Evolutionary conservation across 92 coral and sea anemone genomes (phyloP).

Genomic region (Epizoanthus illoricatus): DNA sequence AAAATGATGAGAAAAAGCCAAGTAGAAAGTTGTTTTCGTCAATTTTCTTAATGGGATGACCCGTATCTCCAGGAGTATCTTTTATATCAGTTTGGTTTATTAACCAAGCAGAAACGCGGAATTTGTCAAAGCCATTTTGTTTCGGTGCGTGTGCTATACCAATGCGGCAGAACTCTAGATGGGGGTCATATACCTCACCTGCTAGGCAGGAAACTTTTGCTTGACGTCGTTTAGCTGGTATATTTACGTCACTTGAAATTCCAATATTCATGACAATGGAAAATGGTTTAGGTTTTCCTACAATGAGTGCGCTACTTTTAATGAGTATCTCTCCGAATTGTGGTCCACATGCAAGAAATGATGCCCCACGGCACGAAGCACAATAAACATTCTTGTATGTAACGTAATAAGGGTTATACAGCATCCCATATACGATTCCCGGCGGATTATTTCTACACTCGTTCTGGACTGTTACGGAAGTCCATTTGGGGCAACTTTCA

Average conservation of each 20-base stretch:
- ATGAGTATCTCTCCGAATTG: background rate
- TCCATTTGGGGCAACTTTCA: background rate
- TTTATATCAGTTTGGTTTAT: background rate
- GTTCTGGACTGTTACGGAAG: background rate
- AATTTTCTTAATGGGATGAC: background rate
- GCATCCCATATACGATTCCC: background rate
- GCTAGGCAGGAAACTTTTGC: background rate
- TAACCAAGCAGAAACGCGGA: background rate
- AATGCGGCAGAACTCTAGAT: background rate
- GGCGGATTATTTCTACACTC: background rate
- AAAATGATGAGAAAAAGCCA: background rate
- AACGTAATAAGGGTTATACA: background rate
- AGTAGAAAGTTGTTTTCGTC: background rate
- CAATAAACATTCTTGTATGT: background rate
- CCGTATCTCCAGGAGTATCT: background rate
- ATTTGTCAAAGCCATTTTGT: background rate
- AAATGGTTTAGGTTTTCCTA: slow-evolving; percentile 2
- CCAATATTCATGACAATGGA: background rate
- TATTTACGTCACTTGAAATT: background rate
- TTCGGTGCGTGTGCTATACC: background rate
- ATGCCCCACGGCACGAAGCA: background rate
- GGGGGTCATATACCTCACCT: background rate
- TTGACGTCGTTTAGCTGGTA: background rate
- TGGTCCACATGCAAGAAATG: background rate
- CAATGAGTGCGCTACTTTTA: too few species aligned